A percentile compares a stretch with the other conserved stretches of the same genome.
Evolutionary conservation across 2,797 vertebrate genomes (phyloP).

Genomic region (Chelidonichthys spinosus): DNA sequence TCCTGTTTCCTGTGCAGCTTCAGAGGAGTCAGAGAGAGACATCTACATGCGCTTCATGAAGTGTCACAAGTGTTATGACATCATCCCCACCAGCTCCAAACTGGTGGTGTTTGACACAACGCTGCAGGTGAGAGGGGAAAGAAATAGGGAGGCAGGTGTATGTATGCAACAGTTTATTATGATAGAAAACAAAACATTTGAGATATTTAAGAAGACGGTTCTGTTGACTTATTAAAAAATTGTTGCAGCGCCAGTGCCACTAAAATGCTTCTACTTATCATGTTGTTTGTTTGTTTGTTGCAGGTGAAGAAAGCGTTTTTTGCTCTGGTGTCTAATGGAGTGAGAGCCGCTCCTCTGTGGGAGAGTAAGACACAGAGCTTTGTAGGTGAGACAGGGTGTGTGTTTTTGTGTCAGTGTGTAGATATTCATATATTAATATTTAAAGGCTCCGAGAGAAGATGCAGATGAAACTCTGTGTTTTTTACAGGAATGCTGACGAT

Average conservation of each 20-base stretch:
- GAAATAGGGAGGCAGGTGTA: background rate
- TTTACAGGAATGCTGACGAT: constrained; percentile 95
- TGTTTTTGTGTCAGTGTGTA: background rate
- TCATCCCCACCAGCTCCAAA: constrained; percentile 96
- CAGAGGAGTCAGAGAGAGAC: constrained; percentile 93
- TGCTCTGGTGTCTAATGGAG: constrained; percentile 95
- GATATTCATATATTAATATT: too few species aligned
- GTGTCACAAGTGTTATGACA: constrained; percentile 97
- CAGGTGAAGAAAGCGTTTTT: constrained; percentile 99
- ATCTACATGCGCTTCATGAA: constrained; percentile 98
- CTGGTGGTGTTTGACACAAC: constrained; percentile 97
- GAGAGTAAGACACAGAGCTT: constrained; percentile 97
- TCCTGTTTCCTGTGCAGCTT: constrained; percentile 71
- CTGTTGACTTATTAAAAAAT: background rate
- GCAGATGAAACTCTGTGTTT: background rate
- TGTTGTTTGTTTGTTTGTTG: background rate
- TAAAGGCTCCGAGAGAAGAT: too few species aligned
- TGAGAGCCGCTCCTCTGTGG: constrained; percentile 95
- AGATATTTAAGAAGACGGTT: too few species aligned
- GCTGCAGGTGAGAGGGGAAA: constrained; percentile 62
- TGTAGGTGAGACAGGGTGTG: constrained; percentile 87
- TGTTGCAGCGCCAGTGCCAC: too few species aligned
- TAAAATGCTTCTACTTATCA: background rate
- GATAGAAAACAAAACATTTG: too few species aligned
- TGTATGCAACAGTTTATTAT: too few species aligned